Evolutionary conservation across 2,888 invertebrate species (phyloP).

Genomic region (Sarcophaga subvicina): DNA sequence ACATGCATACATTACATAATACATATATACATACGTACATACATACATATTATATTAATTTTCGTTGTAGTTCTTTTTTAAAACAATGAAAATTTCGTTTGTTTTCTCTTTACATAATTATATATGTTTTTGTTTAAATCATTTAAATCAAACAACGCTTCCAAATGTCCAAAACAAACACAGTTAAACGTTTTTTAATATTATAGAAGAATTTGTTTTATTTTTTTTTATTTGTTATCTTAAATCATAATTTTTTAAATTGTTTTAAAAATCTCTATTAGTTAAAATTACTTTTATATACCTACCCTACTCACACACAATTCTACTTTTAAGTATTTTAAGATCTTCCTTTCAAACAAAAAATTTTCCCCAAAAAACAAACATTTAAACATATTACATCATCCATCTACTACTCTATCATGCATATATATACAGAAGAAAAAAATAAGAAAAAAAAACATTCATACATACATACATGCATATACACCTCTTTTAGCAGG

Average conservation of each 20-base stretch:
- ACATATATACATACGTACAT: slow-evolving; percentile 14
- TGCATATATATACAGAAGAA: background rate
- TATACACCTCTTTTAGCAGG: slow-evolving; percentile 62
- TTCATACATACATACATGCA: slow-evolving; percentile 65
- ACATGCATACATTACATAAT: slow-evolving; percentile 21
- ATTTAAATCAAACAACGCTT: slow-evolving; percentile 66
- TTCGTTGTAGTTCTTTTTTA: slow-evolving; percentile 57
- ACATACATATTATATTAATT: slow-evolving; percentile 20
- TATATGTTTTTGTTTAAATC: slow-evolving; percentile 65
- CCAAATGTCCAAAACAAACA: slow-evolving; percentile 68
- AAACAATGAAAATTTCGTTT: slow-evolving; percentile 57
- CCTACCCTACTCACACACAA: slow-evolving; percentile 24
- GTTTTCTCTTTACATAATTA: slow-evolving; percentile 57
- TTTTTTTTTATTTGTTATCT: slow-evolving; percentile 64
- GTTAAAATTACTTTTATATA: slow-evolving; percentile 58
- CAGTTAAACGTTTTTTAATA: slow-evolving; percentile 66
- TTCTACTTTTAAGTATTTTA: slow-evolving; percentile 63
- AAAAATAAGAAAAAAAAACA: background rate
- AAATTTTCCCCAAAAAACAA: slow-evolving; percentile 64
- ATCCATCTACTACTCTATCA: background rate
- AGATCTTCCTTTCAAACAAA: slow-evolving; percentile 54
- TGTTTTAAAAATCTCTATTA: slow-evolving; percentile 69
- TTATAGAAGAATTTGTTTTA: slow-evolving; percentile 67
- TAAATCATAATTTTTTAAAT: slow-evolving; percentile 68
- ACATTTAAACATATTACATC: background rate